A percentile compares a stretch with the other conserved stretches of the same genome.
Evolutionary conservation across 1,140 invertebrate species (phyloP).

Genomic region (Phenacoccus solenopsis): DNA sequence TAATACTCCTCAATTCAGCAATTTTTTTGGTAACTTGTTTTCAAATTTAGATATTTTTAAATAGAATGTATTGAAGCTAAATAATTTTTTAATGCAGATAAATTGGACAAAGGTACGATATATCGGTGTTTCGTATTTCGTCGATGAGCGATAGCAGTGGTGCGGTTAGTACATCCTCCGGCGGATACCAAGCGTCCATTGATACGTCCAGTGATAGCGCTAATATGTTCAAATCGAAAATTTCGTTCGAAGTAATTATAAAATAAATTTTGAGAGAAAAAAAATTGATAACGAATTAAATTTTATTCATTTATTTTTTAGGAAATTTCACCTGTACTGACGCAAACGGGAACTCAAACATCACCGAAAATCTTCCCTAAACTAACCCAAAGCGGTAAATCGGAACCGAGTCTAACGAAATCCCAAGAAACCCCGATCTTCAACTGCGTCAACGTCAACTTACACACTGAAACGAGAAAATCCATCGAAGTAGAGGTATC

Average conservation of each 20-base stretch:
- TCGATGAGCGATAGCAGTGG: constrained; percentile 6
- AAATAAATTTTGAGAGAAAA: too few relatives aligned
- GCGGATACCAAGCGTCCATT: constrained; percentile 5
- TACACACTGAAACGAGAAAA: background rate
- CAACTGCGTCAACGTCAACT: background rate
- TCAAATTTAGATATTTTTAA: too few relatives aligned
- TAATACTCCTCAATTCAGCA: background rate
- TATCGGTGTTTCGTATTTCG: background rate
- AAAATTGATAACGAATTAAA: background rate
- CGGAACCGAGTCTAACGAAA: background rate
- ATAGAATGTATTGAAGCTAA: background rate
- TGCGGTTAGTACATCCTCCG: background rate
- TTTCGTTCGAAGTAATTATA: background rate
- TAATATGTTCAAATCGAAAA: background rate
- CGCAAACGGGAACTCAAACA: background rate
- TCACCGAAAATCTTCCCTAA: background rate
- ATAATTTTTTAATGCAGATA: background rate
- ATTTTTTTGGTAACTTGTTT: background rate
- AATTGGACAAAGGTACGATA: background rate
- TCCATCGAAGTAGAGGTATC: background rate
- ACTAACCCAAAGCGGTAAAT: background rate
- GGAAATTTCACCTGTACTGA: background rate
- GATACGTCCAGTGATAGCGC: constrained; percentile 1
- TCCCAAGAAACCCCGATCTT: background rate
- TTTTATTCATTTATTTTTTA: background rate